Evolutionary conservation across 2,797 vertebrate genomes (phyloP), one percentile per base, ranked within the genome.

Genomic region (Parauchenoglanis ngamensis): DNA sequence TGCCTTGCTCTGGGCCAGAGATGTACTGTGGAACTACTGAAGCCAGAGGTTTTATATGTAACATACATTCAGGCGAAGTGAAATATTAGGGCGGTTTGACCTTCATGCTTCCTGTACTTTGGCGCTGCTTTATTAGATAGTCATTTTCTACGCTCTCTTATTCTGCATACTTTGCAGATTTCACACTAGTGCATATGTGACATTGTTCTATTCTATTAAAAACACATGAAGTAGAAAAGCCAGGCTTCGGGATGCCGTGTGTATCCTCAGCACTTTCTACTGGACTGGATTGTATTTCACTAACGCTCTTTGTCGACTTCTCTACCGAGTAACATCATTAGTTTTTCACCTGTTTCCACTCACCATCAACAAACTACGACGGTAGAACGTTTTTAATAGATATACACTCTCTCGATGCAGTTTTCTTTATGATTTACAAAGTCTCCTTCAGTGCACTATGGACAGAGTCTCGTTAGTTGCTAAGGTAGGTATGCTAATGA

Each of bases 21-120:
- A 40, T 28, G 61, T 44, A 25, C 75, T n/a, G 28, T 52, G 72
- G 59, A 78, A 67, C 17, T 78, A 78, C 40, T 76, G 72, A 63
- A 63, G 70, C 70, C 44, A 63, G n/a, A 63, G 70, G 19, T 31
- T 28, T 75, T 44, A 59, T 35, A 75, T 68, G 65, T 73, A 25
- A 25, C 21, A 46, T 73, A 23, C 70, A 73, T 31, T 77, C 7
- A 77, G n/a, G 49, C 49, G 35, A 65, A 63, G 25, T 61, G 35
- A 76, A 85, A 76, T 63, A 65, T 63, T 25, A 7, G 21, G 25
- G 35, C 17, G 40, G 25, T 15, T 17, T 75, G 17, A 23, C 25
- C 44, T 65, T 49, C 23, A 80, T 19, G 1, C 8, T 40, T 40
- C 6, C 23, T 40, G 12, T 28, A 15, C 7, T 77, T 77, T 56